Percentiles rank a stretch among this genome's conserved stretches.
phyloP scores from a whole-genome alignment of 2,888 invertebrate species.

The Deilephila porcellus region DNA sequence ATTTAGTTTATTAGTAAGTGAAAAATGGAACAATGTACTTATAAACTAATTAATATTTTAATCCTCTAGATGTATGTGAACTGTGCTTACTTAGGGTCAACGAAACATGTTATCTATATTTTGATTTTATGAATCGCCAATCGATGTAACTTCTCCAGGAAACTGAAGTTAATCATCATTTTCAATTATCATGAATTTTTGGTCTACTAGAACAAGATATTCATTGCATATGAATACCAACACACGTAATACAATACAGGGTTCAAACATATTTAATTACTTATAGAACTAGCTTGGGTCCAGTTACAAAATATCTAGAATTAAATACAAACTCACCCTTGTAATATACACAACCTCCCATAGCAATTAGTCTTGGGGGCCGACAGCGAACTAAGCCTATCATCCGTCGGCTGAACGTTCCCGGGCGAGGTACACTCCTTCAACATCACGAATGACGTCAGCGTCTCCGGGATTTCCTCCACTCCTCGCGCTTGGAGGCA shows the following conservation, averaged over 20 bases:
- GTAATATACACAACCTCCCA: slow-evolving; percentile 89
- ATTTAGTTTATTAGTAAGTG: neutral
- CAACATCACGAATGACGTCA: slow-evolving; percentile 90
- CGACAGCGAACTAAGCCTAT: slow-evolving; percentile 74
- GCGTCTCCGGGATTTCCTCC: slow-evolving; percentile 89
- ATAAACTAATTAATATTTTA: too few species aligned
- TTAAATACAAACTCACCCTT: slow-evolving; percentile 85
- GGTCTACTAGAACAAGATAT: too few species aligned
- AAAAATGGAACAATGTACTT: too few species aligned
- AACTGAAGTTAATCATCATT: too few species aligned
- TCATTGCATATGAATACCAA: too few species aligned
- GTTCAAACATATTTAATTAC: too few species aligned
- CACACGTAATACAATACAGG: too few species aligned
- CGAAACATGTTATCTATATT: too few species aligned
- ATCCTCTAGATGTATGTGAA: too few species aligned
- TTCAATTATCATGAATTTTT: too few species aligned
- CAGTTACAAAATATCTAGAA: neutral
- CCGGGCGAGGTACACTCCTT: slow-evolving; percentile 79
- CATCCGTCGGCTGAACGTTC: slow-evolving; percentile 68
- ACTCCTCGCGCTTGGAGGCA: slow-evolving; percentile 92
- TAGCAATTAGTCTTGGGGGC: slow-evolving; percentile 80
- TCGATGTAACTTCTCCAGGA: too few species aligned
- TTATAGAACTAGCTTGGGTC: neutral
- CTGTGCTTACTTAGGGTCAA: too few species aligned
- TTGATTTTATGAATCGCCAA: neutral